phyloP scores from a whole-genome alignment of 2,888 invertebrate species.

The Drosophila imparisetae region DNA sequence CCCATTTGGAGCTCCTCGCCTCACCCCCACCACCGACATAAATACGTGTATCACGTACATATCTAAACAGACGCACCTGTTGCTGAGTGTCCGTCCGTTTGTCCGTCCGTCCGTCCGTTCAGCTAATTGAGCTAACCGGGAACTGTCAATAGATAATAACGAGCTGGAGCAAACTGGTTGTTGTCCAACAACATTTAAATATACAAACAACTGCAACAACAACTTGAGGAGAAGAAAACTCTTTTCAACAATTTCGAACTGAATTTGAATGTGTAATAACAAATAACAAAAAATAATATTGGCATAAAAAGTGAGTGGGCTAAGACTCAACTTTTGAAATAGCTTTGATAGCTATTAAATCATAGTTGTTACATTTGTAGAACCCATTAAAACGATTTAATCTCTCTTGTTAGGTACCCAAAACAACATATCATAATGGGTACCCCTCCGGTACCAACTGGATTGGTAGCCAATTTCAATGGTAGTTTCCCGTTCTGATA shows the following conservation, averaged over 20 bases:
- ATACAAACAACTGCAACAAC: neutral
- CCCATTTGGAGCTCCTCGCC: conserved; percentile 5
- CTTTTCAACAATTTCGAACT: neutral
- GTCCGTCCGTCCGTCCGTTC: conserved; percentile 1
- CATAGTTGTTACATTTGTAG: neutral
- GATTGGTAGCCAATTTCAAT: neutral
- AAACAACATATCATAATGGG: neutral
- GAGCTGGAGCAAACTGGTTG: conserved; percentile 1
- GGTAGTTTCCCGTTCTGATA: neutral
- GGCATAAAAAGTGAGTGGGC: neutral
- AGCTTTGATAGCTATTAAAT: neutral
- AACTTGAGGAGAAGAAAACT: neutral
- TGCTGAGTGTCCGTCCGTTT: conserved; percentile 3
- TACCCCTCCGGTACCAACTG: neutral
- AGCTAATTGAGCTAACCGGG: conserved; percentile 9
- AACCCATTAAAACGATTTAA: neutral
- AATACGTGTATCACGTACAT: neutral
- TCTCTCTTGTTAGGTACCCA: neutral
- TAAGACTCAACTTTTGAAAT: neutral
- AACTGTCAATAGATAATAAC: conserved; percentile 5
- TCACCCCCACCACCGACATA: neutral
- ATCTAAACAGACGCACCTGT: conserved; percentile 20
- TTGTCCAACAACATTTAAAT: neutral
- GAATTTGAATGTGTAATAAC: neutral
- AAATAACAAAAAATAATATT: neutral